Conservation (phyloP, 1,140 invertebrate species). For the Orchesella cincta region DNA sequence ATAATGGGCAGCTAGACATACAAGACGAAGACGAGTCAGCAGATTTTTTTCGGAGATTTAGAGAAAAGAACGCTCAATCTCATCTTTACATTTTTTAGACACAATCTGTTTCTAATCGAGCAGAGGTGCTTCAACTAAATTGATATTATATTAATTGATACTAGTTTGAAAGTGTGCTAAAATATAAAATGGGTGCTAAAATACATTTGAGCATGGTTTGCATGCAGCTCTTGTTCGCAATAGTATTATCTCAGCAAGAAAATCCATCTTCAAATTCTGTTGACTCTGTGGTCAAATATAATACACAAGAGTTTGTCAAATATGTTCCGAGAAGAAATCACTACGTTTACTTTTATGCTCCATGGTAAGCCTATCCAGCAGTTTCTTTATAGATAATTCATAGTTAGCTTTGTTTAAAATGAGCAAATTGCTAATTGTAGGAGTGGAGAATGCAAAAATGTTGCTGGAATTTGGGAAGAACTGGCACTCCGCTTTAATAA, state of each 20-base stretch:
- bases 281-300: conserved; percentile 54
- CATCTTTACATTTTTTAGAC: too few species aligned
- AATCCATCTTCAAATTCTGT: conserved; percentile 1
- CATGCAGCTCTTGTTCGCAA: too few species aligned
- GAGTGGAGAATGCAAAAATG: conserved; percentile 71
- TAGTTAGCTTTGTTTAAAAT: too few species aligned
- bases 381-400: conserved; percentile 52
- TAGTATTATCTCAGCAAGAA: background rate
- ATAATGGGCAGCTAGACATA: too few species aligned
- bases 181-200: background rate
- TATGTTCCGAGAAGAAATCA: conserved; percentile 66
- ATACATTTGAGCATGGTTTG: background rate
- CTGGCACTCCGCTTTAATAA: conserved; percentile 69
- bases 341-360: conserved; percentile 77
- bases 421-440: conserved; percentile 55
- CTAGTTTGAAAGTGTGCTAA: background rate
- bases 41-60: background rate
- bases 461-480: conserved; percentile 71
- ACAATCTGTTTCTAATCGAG: too few species aligned
- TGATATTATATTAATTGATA: background rate
- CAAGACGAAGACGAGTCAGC: conserved; percentile 10
- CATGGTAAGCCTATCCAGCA: too few species aligned
- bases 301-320: conserved; percentile 61
- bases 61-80: background rate
- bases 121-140: too few species aligned